Evolutionary conservation across 2,113 vertebrate genomes (phyloP), one percentile per base, ranked within the genome.

Genomic region (Nycticebus coucang): DNA sequence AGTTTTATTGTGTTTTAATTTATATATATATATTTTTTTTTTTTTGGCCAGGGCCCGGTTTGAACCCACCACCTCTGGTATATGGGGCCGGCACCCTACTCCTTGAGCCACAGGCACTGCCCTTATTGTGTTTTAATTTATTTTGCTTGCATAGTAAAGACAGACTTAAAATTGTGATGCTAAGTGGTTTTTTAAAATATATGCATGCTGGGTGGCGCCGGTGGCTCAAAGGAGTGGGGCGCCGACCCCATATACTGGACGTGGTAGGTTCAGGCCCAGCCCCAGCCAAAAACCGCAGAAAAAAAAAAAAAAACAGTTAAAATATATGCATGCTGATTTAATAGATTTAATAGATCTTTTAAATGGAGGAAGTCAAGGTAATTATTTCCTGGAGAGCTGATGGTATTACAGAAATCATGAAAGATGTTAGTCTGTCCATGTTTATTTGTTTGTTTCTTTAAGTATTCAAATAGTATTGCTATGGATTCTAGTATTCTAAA

Each of bases 401-500:
- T 18, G 62, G 30, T 15, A 72, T 90, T 90, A 84, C 2, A 90
- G 57, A 90, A 81, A 86, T 89, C n/a, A 75, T 74, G 66, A 80
- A 11, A 62, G 12, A 74, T 35, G 15, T 68, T 15, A 90, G 59
- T n/a, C 59, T 2, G 35, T 89, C 45, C 45, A 50, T 50, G 17
- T 89, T 89, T 92, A 50, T 74, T 57, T 59, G 17, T 62, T 64
- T 28, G 11, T 62, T 62, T 62, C 24, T 64, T 60, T 37, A 15
- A 55, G 28, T 69, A 33, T 89, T 95, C 22, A 13, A 66, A 50
- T 90, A 45, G n/a, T 75, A 77, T 28, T 81, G 59, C 21, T 77
- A 6, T 94, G 41, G 68, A 82, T 82, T 91, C 71, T 91, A 94
- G 53, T 87, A 77, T 71, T 88, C 78, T 57, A 66, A 93, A 92